Percentiles rank a stretch among this genome's conserved stretches.
Conservation (phyloP, 2,113 vertebrate species). For the Leucoraja erinaceus region DNA sequence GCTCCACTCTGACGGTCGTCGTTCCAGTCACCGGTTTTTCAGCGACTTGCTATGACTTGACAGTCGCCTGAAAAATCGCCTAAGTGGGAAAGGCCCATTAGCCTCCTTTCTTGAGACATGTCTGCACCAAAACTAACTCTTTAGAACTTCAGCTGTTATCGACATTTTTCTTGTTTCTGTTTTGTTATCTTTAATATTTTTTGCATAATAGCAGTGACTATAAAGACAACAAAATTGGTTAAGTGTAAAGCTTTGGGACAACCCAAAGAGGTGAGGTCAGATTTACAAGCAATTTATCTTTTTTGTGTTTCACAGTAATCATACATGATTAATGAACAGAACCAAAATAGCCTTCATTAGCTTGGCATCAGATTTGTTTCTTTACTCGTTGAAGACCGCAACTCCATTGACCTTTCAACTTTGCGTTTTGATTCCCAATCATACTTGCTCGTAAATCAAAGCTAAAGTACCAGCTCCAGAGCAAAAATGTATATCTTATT, state of each 20-base stretch:
- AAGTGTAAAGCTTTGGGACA: background rate
- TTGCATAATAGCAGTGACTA: background rate
- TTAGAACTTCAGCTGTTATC: background rate
- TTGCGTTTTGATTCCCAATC: background rate
- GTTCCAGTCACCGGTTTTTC: too few species aligned
- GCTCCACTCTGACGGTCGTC: too few species aligned
- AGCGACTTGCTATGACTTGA: too few species aligned
- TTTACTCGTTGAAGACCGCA: background rate
- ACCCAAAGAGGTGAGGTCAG: background rate
- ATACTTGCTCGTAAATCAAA: background rate
- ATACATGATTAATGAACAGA: background rate
- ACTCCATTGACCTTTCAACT: background rate
- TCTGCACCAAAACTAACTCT: background rate
- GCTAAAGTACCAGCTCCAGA: background rate
- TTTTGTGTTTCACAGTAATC: background rate
- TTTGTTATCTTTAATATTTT: background rate
- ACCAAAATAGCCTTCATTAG: background rate
- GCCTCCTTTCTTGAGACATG: background rate
- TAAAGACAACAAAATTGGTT: background rate
- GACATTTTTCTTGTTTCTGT: background rate
- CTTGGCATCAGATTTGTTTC: background rate
- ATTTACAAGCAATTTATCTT: background rate
- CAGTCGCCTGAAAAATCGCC: too few species aligned
- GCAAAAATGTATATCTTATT: background rate
- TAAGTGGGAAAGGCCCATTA: too few species aligned